Conservation (phyloP, 2,113 vertebrate genomes). For the Hippolais icterina region DNA sequence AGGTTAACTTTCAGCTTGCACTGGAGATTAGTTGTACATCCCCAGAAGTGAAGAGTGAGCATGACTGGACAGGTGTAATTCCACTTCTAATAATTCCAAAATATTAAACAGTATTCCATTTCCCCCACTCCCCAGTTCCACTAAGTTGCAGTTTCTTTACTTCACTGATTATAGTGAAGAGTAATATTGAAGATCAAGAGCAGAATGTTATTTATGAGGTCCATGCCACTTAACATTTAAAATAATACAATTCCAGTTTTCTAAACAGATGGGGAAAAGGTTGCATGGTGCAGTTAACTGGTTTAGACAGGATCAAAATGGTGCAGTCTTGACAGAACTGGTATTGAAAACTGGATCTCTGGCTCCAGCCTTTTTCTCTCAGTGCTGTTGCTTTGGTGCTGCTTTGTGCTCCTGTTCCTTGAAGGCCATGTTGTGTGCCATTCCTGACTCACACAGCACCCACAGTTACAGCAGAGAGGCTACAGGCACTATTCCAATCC, state of each 20-base stretch:
- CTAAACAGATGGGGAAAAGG: not conserved
- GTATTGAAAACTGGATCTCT: not conserved
- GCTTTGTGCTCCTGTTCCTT: not conserved
- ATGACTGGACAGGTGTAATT: not conserved
- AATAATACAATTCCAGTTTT: not conserved
- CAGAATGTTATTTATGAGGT: not conserved
- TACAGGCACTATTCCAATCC: not conserved
- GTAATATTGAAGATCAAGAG: not conserved
- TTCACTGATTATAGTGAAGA: not conserved
- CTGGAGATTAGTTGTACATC: not conserved
- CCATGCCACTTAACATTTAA: not conserved
- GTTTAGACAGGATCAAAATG: not conserved
- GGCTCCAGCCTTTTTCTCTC: not conserved
- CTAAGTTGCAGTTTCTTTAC: not conserved
- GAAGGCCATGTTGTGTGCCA: not conserved
- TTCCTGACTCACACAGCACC: fast-evolving
- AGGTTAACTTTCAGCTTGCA: not conserved
- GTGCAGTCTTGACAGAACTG: not conserved
- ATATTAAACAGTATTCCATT: not conserved
- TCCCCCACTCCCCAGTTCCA: not conserved
- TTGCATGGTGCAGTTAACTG: not conserved
- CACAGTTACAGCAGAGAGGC: not conserved
- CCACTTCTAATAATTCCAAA: not conserved
- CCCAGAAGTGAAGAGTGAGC: not conserved
- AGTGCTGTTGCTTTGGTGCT: not conserved